Evolutionary conservation across 2,113 vertebrate species (phyloP).

Genomic region (Oryzias woworae): DNA sequence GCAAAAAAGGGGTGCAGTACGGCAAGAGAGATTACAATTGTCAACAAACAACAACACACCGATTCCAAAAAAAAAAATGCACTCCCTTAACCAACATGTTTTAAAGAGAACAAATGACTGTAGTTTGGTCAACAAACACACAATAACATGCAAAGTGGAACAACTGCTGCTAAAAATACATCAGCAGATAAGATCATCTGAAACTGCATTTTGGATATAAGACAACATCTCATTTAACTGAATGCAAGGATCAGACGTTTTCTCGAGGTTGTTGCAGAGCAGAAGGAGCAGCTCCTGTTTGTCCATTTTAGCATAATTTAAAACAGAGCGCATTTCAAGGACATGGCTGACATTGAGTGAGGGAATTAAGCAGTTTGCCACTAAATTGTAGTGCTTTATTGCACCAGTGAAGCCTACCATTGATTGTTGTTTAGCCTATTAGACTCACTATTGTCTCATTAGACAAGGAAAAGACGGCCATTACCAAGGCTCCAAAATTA

Average conservation of each 20-base stretch:
- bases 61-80: too few relatives aligned
- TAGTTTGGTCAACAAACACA: neutral
- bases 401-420: conserved; percentile 23
- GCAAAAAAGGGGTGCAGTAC: too few relatives aligned
- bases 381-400: conserved; percentile 52
- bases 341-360: conserved; percentile 56
- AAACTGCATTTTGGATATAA: conserved; percentile 12
- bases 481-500: conserved; percentile 17
- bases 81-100: neutral
- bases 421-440: conserved; percentile 50
- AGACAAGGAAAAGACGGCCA: conserved; percentile 16
- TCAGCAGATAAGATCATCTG: conserved; percentile 15
- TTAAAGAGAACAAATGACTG: neutral
- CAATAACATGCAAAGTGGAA: neutral
- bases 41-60: too few relatives aligned
- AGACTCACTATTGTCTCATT: conserved; percentile 58
- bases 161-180: conserved; percentile 14
- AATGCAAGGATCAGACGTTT: conserved; percentile 25
- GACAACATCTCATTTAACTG: conserved; percentile 40
- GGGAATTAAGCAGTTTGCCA: conserved; percentile 57
- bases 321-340: conserved; percentile 49
- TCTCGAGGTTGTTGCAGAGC: conserved; percentile 25
- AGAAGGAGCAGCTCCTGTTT: conserved; percentile 16
- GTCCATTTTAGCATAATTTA: conserved; percentile 40
- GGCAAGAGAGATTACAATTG: too few relatives aligned